phyloP scores from a whole-genome alignment of 2,113 vertebrate species.

The Hemibagrus wyckioides region DNA sequence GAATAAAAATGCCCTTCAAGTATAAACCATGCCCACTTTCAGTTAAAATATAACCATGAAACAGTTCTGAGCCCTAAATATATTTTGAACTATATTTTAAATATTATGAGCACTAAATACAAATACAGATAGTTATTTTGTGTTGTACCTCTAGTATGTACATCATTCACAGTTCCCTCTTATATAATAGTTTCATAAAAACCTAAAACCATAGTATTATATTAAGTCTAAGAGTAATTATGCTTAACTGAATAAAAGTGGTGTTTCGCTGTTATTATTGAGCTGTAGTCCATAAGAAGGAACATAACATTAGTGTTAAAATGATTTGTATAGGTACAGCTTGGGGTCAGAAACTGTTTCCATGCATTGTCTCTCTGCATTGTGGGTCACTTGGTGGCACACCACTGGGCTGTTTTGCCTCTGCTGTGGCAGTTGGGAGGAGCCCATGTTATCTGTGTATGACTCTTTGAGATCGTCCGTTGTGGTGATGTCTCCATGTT shows the following conservation, averaged over 20 bases:
- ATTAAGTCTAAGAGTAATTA: background rate
- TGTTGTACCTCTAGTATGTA: background rate
- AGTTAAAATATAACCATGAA: background rate
- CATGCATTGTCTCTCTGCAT: background rate
- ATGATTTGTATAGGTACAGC: background rate
- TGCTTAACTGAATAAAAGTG: background rate
- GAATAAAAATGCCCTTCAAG: background rate
- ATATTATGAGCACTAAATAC: background rate
- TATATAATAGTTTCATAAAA: background rate
- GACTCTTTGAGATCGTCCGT: slow-evolving; percentile 62
- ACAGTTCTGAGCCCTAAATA: no score
- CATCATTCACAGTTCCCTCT: background rate
- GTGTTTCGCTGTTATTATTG: background rate
- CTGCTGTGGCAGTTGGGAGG: slow-evolving; percentile 53
- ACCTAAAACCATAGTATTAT: background rate
- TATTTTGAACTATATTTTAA: no score
- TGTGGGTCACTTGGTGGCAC: slow-evolving; percentile 15
- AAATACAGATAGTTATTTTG: background rate
- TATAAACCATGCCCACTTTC: background rate
- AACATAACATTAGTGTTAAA: background rate
- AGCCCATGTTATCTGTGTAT: slow-evolving; percentile 68
- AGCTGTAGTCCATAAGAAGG: background rate
- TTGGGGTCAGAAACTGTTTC: slow-evolving; percentile 7
- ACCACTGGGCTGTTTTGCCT: slow-evolving; percentile 13
- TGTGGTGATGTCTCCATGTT: slow-evolving; percentile 72